Percentiles rank a stretch among this genome's conserved stretches.
Evolutionary conservation across 2,888 invertebrate species (phyloP).

Genomic region (Phymatocera aterrima): DNA sequence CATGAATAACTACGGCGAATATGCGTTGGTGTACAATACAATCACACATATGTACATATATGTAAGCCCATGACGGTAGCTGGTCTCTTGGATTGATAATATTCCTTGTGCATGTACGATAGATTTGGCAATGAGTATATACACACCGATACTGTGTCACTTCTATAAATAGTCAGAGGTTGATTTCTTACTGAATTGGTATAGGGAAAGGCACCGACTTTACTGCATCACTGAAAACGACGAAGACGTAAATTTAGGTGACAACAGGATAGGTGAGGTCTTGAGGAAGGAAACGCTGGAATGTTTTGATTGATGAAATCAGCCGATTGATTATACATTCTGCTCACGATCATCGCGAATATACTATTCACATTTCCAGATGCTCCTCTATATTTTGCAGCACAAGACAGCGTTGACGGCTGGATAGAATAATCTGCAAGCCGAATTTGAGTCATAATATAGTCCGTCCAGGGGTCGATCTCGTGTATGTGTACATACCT

Average conservation of each 20-base stretch:
- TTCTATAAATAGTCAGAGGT: constrained; percentile 34
- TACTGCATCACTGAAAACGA: not conserved
- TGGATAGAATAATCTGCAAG: too few species aligned
- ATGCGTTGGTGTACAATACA: too few species aligned
- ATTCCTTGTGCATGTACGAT: not conserved
- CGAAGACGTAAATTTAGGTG: not conserved
- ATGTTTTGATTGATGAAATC: not conserved
- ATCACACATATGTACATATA: too few species aligned
- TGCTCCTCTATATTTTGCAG: not conserved
- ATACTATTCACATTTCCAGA: not conserved
- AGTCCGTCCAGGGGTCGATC: not conserved
- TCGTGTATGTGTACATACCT: not conserved
- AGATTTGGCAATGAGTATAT: constrained; percentile 6
- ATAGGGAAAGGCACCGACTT: not conserved
- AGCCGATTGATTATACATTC: not conserved
- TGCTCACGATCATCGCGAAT: not conserved
- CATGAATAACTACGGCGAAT: too few species aligned
- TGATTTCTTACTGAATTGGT: not conserved
- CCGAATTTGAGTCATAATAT: too few species aligned
- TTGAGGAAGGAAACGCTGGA: not conserved
- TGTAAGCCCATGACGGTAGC: too few species aligned
- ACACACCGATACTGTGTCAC: constrained; percentile 18
- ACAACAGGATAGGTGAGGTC: not conserved
- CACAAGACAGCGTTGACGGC: too few species aligned
- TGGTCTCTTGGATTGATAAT: not conserved